Evolutionary conservation across 2,888 invertebrate genomes (phyloP), one percentile per base, ranked within the genome.

Genomic region (Sphaerophoria rueppellii): DNA sequence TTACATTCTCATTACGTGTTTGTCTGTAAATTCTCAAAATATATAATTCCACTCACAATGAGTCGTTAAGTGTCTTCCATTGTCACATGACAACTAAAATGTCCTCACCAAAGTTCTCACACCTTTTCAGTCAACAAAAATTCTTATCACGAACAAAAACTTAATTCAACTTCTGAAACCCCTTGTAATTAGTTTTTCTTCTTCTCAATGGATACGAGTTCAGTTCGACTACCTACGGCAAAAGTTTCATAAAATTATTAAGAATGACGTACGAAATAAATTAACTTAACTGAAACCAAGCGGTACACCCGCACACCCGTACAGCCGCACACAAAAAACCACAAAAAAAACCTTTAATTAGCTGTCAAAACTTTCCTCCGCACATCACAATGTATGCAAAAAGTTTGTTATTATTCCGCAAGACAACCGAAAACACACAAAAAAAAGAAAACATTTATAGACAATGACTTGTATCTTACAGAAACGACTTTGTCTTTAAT

Each of bases 401-500:
- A 61, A 61, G 2, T 63, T 9, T 34, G 34, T 34, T 34, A 14
- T 14, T 35, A 46, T 52, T 9, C 14, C 24, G 24, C 24, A 24
- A 24, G 24, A 24, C 24, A 24, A 24, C 24, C 24, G 24, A 24
- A 24, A 24, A 24, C 75, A 58, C 46, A 57, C n/a, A 72, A 75
- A 73, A 40, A 6, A 58, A 60, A 43, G 2, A 5, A 12, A 57
- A 37, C 11, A 14, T 24, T 82, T 61, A 71, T 61, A 52, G 74
- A 60, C 67, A 61, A 48, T 61, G 61, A 57, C 65, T 67, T 14
- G 72, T 72, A 69, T 46, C 74, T 71, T 67, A 43, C 3, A 79
- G 46, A 61, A 69, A 76, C 58, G 57, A 52, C 61, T 57, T 52
- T 61, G 52, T 52, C 37, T 61, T 43, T 67, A 40, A 11, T 12